Evolutionary conservation across 2,797 vertebrate genomes (phyloP), one percentile per base, ranked within the genome.

Genomic region (Atherinosoma microstoma): DNA sequence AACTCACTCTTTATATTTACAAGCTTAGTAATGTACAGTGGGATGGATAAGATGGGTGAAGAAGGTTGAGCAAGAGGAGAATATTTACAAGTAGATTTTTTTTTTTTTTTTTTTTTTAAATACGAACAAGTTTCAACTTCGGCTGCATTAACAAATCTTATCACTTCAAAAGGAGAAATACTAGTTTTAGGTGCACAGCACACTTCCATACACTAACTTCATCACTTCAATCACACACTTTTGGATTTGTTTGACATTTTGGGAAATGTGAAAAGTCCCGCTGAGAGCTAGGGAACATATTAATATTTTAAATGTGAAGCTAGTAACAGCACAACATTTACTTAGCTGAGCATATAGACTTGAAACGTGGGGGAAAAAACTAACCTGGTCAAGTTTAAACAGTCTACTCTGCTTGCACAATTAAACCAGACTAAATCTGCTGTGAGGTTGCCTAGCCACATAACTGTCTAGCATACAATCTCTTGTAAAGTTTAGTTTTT

Each of bases 1-100:
- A 82, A 80, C 71, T 89, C 80, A 66, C 57, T 90, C 87, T 89
- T 90, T 87, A 93, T 89, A 90, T 93, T 89, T 90, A 91, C 89
- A 93, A 85, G 87, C 66, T 83, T 73, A 85, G 86, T 83, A 84
- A 89, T 91, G 87, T 84, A 92, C 90, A 92, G 82, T 65, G 66
- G 51, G 66, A 87, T 68, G 68, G 80, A 82, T 30, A n/a, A 75
- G 67, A 86, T 64, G 63, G 65, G 68, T 60, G 80, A 69, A 86
- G 78, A 89, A 78, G 73, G 30, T 58, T 35, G 63, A 90, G 83
- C 74, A 83, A 80, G 70, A 87, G 65, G 85, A 78, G 56, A 84
- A 70, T 90, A 92, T 94, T 87, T 90, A 92, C 91, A 93, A 34
- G 79, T 82, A 84, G 58, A 65, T 76, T 82, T 67, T 89, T 77